Base-by-base conservation (phyloP, 30 jellyfish, hydroid and myxozoan genomes). In the Turritopsis rubra region DNA sequence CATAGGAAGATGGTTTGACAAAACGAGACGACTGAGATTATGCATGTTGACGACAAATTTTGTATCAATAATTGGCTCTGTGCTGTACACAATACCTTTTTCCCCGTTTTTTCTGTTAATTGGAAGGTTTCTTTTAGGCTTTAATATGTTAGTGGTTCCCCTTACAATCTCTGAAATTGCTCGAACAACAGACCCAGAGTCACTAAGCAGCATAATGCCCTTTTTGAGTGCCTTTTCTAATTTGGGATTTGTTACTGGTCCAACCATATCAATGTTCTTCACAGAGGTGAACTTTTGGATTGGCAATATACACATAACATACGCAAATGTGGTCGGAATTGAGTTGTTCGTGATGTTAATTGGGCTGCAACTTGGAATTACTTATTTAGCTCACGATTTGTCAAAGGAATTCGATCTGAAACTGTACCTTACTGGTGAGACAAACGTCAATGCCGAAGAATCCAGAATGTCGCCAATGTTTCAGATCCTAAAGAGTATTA, bases 211-310 rank as follows among this genome's bases (percentile, higher is more conserved):
- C 16, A 23, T 23, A 68, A 68, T 68, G 4, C 77, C 77, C 9
- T 7, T 19, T 16, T 68, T 68, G 19, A 68, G 30, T 27, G 77
- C 31, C 9, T n/a, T 0, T 22, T 7, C 0, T 27, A 27, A 1
- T 0, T 0, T 68, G 28, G 77, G 77, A n/a, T 68, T n/a, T 22
- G 77, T 27, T 17, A n/a, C 30, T 7, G 77, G 77, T 8, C 77
- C 77, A n/a, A n/a, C 31, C 8, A 68, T 68, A n/a, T 68, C 77
- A 68, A 68, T 68, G 28, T 68, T 68, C 31, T 68, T 68, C 30
- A 68, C 30, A 7, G 30, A 19, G 9, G 30, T 68, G 16, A 22
- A 68, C 30, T 68, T 68, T 22, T 68, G 77, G 77, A 68, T 68
- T 68, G 77, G 77, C 30, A 22, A 27, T 9, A 68, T 68, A n/a